Evolutionary conservation across 2,888 invertebrate genomes (phyloP), one percentile per base, ranked within the genome.

Genomic region (Eupithecia tripunctaria): DNA sequence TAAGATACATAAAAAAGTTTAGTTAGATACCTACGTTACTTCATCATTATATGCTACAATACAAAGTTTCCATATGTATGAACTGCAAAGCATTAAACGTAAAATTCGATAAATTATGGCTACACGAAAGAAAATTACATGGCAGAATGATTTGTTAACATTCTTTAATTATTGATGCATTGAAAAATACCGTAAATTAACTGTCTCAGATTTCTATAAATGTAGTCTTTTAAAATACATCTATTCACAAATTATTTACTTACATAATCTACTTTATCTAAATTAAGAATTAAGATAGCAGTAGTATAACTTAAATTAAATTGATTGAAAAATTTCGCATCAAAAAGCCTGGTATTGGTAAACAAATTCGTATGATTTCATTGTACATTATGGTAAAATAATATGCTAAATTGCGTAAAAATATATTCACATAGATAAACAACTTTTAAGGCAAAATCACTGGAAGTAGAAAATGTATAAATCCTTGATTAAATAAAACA

Each of bases 81-180:
- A 47, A 71, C 67, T 67, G 75, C 70, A 74, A 75, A 74, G 76
- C 72, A 65, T 71, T 29, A 67, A 75, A 75, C 47, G 21, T 64
- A 72, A 72, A 43, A 71, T 74, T 72, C 68, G 70, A 68, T 74
- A 79, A 77, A 82, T 80, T 85, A 85, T 85, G 82, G 82, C 83
- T 85, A 85, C 76, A 79, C 78, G 43, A 68, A 72, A 63, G 68
- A 67, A 71, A 70, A 68, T 67, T 10, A 70, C 71, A 76, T 76
- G 73, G 76, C 76, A 76, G 71, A 72, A 65, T 68, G 69, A 69
- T 41, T 68, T 68, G 27, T 7, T 41, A 56, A 59, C 71, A 64
- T 71, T 67, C 59, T 47, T 4, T 41, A 41, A 7, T 47, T 70
- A 51, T 10, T 18, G 15, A 51, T 65, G 75, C 21, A 72, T 72